Base-by-base conservation (phyloP, 2,113 vertebrate species). In the Vulpes ferrilata region DNA sequence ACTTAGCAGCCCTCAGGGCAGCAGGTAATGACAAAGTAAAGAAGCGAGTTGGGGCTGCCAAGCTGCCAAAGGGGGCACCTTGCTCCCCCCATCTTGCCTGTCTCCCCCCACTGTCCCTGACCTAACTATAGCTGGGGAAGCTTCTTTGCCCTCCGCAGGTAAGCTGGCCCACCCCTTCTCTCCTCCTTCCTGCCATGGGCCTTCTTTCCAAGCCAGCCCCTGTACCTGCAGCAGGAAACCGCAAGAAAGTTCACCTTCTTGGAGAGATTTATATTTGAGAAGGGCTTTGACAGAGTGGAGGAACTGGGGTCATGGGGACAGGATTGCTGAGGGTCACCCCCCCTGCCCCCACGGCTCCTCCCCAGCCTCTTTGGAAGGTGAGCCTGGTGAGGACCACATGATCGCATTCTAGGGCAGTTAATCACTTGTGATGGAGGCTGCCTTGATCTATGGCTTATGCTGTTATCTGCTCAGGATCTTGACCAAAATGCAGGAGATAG, bases 1-100 rank as follows among this genome's bases (percentile, higher is more conserved):
- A 69, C 62, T 32, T 27, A 64, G 55, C 22, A 5, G 11, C 59
- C 11, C 5, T 0, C 20, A 48, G 51, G 22, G n/a, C 10, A 5
- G 4, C 20, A 11, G n/a, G 43, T 11, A 23, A 48, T 12, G 19
- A 38, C 6, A 65, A 69, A 32, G 16, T 10, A 13, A 15, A 0
- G 1, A 38, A 27, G 13, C 1, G 1, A 25, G 57, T 4, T 22
- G 65, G 25, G n/a, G 12, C 19, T 3, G 0, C 5, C 0, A 51
- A 25, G 20, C 4, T 48, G 78, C 38, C 35, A 8, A 11, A 23
- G 51, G 32, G 73, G 16, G 32, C 32, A 20, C 8, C 62, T 32
- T 23, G 16, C 22, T 60, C 43, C 32, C 15, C 62, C 10, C 0
- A 0, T 35, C 64, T 53, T 27, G 9, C n/a, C 62, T 23, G 6